Conservation (phyloP, 2,888 invertebrate species). For the Phasia obesa region DNA sequence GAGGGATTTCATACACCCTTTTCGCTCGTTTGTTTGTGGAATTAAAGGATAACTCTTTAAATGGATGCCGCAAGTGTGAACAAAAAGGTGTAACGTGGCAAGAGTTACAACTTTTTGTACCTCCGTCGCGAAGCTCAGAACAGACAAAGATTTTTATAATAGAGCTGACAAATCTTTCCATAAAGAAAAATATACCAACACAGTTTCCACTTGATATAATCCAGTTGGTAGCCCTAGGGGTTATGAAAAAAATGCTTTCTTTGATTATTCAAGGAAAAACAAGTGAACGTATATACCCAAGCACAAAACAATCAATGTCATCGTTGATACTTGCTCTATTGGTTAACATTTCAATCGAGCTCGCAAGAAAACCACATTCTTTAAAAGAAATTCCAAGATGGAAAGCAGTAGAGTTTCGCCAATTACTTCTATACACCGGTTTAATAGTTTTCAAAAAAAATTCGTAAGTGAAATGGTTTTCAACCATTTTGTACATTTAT, state of each 20-base stretch:
- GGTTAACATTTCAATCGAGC: slow-evolving; percentile 23
- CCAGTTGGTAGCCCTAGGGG: neutral
- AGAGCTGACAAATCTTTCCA: too few species aligned
- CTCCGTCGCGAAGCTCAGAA: neutral
- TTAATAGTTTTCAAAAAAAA: too few species aligned
- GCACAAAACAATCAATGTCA: slow-evolving; percentile 30
- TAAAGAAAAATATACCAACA: neutral
- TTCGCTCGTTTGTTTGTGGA: slow-evolving; percentile 24
- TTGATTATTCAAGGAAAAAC: neutral
- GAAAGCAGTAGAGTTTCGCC: slow-evolving; percentile 32
- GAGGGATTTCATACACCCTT: too few species aligned
- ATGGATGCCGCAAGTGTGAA: too few species aligned
- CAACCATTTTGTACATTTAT: too few species aligned
- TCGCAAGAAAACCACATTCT: slow-evolving; percentile 30
- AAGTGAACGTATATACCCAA: neutral
- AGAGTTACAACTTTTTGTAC: slow-evolving; percentile 11
- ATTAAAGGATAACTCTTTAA: slow-evolving; percentile 37
- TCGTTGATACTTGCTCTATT: slow-evolving; percentile 15
- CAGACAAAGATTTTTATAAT: slow-evolving; percentile 22
- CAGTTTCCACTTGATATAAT: slow-evolving; percentile 26
- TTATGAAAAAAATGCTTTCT: slow-evolving; percentile 7
- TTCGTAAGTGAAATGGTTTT: too few species aligned
- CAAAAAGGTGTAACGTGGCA: slow-evolving; percentile 1
- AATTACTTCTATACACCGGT: slow-evolving; percentile 28
- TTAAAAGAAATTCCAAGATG: slow-evolving; percentile 19